Evolutionary conservation across 2,113 vertebrate genomes (phyloP).

Genomic region (Antennarius striatus): DNA sequence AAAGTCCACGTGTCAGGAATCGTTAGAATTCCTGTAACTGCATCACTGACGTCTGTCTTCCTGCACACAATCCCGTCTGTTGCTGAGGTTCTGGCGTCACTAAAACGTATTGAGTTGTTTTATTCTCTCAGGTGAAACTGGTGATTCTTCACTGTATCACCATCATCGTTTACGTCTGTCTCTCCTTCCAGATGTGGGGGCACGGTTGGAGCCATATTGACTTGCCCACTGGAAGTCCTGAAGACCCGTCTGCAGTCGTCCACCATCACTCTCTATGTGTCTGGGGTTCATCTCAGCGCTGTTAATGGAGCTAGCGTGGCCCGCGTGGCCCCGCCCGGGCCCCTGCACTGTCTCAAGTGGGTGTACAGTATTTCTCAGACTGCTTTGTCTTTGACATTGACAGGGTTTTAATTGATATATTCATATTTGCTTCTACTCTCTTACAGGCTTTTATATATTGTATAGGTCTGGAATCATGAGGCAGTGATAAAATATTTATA

Average conservation of each 20-base stretch:
- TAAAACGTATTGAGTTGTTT: too few species aligned
- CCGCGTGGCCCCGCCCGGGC: slow-evolving; percentile 90
- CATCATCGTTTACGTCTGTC: neutral
- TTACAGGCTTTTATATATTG: too few species aligned
- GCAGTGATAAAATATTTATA: too few species aligned
- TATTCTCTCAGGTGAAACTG: neutral
- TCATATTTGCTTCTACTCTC: neutral
- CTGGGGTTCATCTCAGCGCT: slow-evolving; percentile 94
- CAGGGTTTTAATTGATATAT: neutral
- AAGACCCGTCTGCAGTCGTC: slow-evolving; percentile 98
- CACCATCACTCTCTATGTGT: slow-evolving; percentile 90
- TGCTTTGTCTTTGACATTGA: neutral
- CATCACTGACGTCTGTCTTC: slow-evolving; percentile 6
- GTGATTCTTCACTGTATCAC: neutral
- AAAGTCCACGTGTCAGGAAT: slow-evolving; percentile 5
- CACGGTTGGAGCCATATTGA: slow-evolving; percentile 97
- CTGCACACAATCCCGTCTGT: neutral
- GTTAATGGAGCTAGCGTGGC: slow-evolving; percentile 88
- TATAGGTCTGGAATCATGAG: too few species aligned
- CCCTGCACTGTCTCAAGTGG: slow-evolving; percentile 95
- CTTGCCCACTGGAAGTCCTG: slow-evolving; percentile 97
- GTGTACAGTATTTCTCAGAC: slow-evolving; percentile 34
- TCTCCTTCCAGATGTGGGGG: slow-evolving; percentile 88
- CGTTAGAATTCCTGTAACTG: slow-evolving; percentile 35
- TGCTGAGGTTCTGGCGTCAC: neutral